A percentile compares a stretch with the other conserved stretches of the same genome.
phyloP scores from a whole-genome alignment of 2,797 vertebrate species.

The Falco novaeseelandiae region DNA sequence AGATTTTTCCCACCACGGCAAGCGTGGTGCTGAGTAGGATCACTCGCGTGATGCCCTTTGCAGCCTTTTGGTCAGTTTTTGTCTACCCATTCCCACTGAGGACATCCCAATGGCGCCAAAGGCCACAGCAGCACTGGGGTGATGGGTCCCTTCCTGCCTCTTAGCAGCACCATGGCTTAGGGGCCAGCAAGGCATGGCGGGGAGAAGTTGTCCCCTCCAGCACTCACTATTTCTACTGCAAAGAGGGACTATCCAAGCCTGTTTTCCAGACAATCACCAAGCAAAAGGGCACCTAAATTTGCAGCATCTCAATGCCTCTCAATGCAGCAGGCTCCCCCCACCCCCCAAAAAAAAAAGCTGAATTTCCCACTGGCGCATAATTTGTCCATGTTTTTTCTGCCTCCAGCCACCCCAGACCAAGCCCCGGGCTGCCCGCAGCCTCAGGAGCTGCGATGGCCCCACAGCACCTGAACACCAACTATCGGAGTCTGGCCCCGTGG shows the following conservation, averaged over 20 bases:
- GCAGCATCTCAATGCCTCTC: not conserved
- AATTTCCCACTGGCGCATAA: not conserved
- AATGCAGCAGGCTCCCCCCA: rapidly evolving
- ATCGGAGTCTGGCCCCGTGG: rapidly evolving
- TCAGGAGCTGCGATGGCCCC: not conserved
- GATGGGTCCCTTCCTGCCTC: not conserved
- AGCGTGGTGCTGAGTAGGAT: rapidly evolving
- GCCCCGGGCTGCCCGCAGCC: rapidly evolving
- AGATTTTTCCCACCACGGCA: not conserved
- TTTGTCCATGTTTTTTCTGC: not conserved
- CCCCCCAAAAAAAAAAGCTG: not conserved
- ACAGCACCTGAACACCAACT: not conserved
- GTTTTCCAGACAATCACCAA: not conserved
- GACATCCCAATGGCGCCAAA: not conserved
- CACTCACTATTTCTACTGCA: not conserved
- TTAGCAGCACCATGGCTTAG: not conserved
- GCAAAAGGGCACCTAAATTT: not conserved
- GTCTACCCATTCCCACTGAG: rapidly evolving
- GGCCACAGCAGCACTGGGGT: not conserved
- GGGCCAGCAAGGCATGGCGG: not conserved
- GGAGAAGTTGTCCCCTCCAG: not conserved
- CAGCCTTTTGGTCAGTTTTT: not conserved
- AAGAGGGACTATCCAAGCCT: not conserved
- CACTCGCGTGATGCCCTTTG: rapidly evolving
- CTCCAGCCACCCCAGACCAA: not conserved